Evolutionary conservation across 2,113 vertebrate genomes (phyloP).

Genomic region (Athene cunicularia): DNA sequence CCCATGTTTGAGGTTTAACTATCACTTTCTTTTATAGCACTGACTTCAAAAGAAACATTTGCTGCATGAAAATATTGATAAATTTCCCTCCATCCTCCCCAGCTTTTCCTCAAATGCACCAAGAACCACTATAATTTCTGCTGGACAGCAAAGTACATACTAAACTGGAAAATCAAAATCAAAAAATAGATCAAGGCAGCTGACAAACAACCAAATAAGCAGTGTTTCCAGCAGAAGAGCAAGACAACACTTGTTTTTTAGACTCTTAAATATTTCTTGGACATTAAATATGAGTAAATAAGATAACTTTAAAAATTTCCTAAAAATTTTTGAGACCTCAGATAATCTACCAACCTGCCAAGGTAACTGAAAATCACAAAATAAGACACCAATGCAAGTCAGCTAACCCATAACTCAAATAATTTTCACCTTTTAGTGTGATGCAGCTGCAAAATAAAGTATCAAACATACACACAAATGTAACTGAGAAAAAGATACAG

Average conservation of each 20-base stretch:
- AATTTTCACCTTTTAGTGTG: background rate
- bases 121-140: background rate
- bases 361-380: background rate
- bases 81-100: background rate
- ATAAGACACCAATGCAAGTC: background rate
- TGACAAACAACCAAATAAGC: background rate
- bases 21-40: background rate
- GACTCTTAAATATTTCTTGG: background rate
- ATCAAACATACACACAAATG: rapidly evolving
- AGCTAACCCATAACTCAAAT: background rate
- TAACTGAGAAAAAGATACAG: background rate
- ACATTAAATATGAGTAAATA: background rate
- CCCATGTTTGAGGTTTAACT: background rate
- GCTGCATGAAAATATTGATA: background rate
- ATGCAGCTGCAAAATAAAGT: background rate
- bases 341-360: background rate
- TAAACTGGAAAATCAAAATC: background rate
- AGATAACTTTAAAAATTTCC: background rate
- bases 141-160: background rate
- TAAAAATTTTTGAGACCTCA: background rate
- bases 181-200: background rate
- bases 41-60: constrained; percentile 24
- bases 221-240: background rate
- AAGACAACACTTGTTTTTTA: background rate
- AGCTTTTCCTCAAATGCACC: background rate